Conservation (phyloP, 2,113 vertebrate genomes). For the Crotalus viridis region DNA sequence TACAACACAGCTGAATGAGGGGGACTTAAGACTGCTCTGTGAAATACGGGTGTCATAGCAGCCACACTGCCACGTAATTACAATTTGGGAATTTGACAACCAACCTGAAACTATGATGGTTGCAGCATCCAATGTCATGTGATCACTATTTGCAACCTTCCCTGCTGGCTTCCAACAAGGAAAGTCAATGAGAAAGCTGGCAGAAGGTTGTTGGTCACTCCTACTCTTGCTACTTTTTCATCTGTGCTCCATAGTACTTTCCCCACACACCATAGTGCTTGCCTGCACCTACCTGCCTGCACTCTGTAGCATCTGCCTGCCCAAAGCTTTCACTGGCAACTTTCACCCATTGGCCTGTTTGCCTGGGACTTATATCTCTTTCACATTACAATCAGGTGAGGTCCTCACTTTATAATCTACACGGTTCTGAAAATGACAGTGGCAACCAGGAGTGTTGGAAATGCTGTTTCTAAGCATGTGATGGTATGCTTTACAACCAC, state of each 20-base stretch:
- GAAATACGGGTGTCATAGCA: not conserved
- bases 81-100: not conserved
- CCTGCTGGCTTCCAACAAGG: not conserved
- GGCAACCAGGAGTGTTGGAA: not conserved
- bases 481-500: not conserved
- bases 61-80: too few species aligned
- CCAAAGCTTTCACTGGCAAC: not conserved
- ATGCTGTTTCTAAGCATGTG: not conserved
- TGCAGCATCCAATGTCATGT: not conserved
- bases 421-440: not conserved
- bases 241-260: not conserved
- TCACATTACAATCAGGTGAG: not conserved
- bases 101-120: not conserved
- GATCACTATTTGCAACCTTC: not conserved
- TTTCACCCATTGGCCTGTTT: not conserved
- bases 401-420: not conserved
- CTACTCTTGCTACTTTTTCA: not conserved
- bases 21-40: not conserved
- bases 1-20: accelerated
- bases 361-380: not conserved
- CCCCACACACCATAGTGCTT: not conserved
- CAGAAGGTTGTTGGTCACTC: not conserved
- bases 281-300: not conserved
- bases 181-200: not conserved
- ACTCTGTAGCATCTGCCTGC: not conserved